A percentile compares a stretch with the other conserved stretches of the same genome.
phyloP scores from a whole-genome alignment of 2,797 vertebrate genomes.

The Chloroceryle inda region DNA sequence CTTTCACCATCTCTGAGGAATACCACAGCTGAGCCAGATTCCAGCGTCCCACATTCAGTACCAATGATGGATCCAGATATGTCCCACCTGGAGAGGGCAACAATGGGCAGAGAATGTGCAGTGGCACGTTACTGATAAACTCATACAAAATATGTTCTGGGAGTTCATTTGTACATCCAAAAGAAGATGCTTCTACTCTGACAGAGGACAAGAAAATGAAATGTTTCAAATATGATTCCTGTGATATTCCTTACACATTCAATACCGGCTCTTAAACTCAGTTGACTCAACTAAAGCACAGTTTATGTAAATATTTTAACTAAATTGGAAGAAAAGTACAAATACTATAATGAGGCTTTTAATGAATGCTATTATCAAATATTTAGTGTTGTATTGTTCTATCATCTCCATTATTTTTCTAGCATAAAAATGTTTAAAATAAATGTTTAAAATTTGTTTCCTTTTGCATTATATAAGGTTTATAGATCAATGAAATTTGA shows the following conservation, averaged over 20 bases:
- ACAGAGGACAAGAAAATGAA: neutral
- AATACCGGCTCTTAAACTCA: neutral
- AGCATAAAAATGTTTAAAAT: neutral
- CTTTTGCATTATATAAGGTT: neutral
- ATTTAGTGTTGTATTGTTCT: neutral
- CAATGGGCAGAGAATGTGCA: neutral
- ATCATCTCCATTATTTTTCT: neutral
- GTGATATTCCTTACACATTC: neutral
- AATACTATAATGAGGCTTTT: neutral
- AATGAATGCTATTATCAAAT: neutral
- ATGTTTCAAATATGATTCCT: neutral
- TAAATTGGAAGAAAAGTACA: neutral
- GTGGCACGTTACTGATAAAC: neutral
- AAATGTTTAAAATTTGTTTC: neutral
- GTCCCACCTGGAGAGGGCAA: slow-evolving; percentile 88
- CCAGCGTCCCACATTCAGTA: slow-evolving; percentile 92
- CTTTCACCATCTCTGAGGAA: slow-evolving; percentile 92
- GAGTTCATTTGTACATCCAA: neutral
- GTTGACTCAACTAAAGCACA: neutral
- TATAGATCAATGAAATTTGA: neutral
- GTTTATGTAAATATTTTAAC: neutral
- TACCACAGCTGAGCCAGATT: slow-evolving; percentile 91
- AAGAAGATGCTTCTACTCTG: neutral
- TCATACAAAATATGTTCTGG: neutral
- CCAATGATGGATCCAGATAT: slow-evolving; percentile 89